Percentiles rank a stretch among this genome's conserved stretches.
These are phyloP conservation scores for Centropristis striata DNA, from an alignment of 2,113 vertebrate species.

Conservation along the genomic window DNA sequence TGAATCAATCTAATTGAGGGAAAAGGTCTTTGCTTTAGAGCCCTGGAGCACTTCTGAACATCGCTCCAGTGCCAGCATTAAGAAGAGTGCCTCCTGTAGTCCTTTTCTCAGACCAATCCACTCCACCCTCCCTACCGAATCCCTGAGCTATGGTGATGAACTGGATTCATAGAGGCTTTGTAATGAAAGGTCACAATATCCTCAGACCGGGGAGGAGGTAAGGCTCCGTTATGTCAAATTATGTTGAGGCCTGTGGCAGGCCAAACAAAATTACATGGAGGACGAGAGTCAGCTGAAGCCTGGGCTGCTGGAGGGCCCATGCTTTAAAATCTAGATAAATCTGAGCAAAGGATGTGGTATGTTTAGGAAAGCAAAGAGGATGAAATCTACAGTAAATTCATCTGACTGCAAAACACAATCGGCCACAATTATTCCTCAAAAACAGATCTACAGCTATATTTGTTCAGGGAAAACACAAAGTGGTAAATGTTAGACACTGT, in stretches of 20 bases:
- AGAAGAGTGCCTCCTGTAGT: slow-evolving; percentile 68
- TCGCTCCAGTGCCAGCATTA: slow-evolving; percentile 68
- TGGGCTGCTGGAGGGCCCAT: slow-evolving; percentile 16
- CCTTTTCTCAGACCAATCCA: slow-evolving; percentile 65
- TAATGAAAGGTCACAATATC: slow-evolving; percentile 79
- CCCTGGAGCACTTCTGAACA: slow-evolving; percentile 67
- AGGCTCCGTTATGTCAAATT: slow-evolving; percentile 72
- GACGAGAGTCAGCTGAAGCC: slow-evolving; percentile 47
- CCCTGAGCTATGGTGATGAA: slow-evolving; percentile 69
- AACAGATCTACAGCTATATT: neutral
- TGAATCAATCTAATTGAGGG: slow-evolving; percentile 77
- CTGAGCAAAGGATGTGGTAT: neutral
- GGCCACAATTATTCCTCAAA: neutral
- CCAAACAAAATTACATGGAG: slow-evolving; percentile 65
- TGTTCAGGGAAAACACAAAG: slow-evolving; percentile 25
- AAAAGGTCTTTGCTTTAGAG: slow-evolving; percentile 68
- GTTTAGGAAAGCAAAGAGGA: slow-evolving; percentile 11
- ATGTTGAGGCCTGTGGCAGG: slow-evolving; percentile 69
- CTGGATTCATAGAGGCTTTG: slow-evolving; percentile 69
- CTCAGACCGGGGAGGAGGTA: slow-evolving; percentile 49
- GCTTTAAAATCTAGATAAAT: slow-evolving; percentile 58
- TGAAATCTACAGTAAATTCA: neutral
- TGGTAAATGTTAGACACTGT: slow-evolving; percentile 19
- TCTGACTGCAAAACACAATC: slow-evolving; percentile 11
- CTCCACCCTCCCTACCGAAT: slow-evolving; percentile 52